Conservation (phyloP, 2,797 vertebrate species). For the Oreochromis grahami region DNA sequence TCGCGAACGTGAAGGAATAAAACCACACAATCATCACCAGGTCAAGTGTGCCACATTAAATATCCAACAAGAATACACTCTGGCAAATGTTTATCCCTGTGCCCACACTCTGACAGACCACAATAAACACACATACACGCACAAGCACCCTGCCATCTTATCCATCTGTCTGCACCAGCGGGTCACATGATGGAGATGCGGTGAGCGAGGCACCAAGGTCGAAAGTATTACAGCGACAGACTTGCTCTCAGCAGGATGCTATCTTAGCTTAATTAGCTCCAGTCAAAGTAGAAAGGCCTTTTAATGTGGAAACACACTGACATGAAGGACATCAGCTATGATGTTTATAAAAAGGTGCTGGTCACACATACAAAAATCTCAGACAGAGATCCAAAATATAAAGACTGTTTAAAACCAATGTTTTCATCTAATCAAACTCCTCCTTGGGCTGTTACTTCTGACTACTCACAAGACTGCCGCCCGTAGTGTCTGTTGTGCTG, state of each 20-base stretch:
- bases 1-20: neutral
- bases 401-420: neutral
- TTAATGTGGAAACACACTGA: conserved; percentile 16
- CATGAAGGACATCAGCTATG: conserved; percentile 13
- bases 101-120: neutral
- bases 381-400: neutral
- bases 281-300: conserved; percentile 42
- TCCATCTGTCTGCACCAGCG: conserved; percentile 61
- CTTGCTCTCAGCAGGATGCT: conserved; percentile 59
- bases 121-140: neutral
- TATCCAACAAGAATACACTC: neutral
- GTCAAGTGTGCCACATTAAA: neutral
- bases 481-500: conserved; percentile 72
- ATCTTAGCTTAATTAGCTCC: conserved; percentile 70
- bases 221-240: conserved; percentile 39
- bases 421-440: neutral
- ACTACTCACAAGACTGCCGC: conserved; percentile 92
- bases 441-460: neutral
- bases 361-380: neutral
- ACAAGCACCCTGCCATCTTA: conserved; percentile 16
- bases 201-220: conserved; percentile 20
- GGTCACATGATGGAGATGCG: conserved; percentile 33
- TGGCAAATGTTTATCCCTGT: neutral
- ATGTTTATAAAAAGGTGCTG: conserved; percentile 22
- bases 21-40: neutral